Conservation (phyloP, 1,140 invertebrate genomes). For the Forficula auricularia region DNA sequence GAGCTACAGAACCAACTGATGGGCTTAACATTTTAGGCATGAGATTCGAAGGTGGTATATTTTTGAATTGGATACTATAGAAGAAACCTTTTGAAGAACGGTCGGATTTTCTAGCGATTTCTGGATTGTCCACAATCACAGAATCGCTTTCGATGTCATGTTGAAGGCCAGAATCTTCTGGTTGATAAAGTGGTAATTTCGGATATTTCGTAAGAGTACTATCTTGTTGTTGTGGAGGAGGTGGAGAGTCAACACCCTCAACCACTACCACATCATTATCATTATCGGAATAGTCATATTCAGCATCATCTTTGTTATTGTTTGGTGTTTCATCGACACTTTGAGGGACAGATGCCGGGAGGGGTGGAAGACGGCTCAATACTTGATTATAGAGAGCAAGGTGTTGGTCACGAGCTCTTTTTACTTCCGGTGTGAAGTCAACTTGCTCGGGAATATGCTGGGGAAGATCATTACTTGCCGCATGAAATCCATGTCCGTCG, state of each 20-base stretch:
- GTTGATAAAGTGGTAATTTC: too few species aligned
- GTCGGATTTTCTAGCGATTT: background rate
- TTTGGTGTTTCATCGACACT: background rate
- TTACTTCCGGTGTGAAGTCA: constrained; percentile 23
- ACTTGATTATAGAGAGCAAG: constrained; percentile 17
- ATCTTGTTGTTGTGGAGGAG: too few species aligned
- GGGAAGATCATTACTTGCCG: constrained; percentile 15
- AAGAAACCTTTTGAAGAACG: constrained; percentile 8
- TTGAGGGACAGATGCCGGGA: background rate
- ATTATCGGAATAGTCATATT: background rate
- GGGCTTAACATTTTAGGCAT: background rate
- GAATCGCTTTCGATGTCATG: constrained; percentile 11
- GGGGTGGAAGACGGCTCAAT: constrained; percentile 2
- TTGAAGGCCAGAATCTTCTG: too few species aligned
- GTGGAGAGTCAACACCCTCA: background rate
- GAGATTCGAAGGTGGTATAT: background rate
- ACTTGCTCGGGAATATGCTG: constrained; percentile 12
- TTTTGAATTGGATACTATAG: constrained; percentile 5
- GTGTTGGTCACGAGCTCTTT: constrained; percentile 19
- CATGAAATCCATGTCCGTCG: constrained; percentile 19
- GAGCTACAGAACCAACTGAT: too few species aligned
- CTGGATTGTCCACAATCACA: constrained; percentile 16
- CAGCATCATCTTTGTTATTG: too few species aligned
- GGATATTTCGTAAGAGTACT: too few species aligned
- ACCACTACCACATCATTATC: constrained; percentile 5